These are phyloP conservation scores for Clunio marinus DNA, from an alignment of 2,888 invertebrate genomes.

Conservation along the genomic window DNA sequence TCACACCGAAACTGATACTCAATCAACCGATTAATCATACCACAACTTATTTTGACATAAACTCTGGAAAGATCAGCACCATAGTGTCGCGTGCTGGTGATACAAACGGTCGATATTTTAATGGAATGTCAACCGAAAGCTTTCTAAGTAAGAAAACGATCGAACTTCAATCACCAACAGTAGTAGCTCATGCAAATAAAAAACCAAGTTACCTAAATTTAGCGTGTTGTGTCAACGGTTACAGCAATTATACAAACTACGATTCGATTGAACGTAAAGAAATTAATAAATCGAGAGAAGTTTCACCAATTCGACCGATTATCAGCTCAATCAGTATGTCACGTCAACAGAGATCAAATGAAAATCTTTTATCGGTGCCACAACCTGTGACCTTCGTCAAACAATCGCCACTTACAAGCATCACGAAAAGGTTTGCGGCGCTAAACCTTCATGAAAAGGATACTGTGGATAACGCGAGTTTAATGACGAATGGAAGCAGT, in stretches of 20 bases:
- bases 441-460: constrained; percentile 19
- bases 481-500: constrained; percentile 38
- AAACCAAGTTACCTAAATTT: constrained; percentile 84
- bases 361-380: constrained; percentile 57
- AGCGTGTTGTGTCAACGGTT: constrained; percentile 87
- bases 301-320: constrained; percentile 64
- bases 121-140: background rate
- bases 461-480: constrained; percentile 23
- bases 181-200: constrained; percentile 52
- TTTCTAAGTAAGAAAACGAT: constrained; percentile 33
- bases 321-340: constrained; percentile 45
- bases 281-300: constrained; percentile 66
- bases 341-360: constrained; percentile 43
- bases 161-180: constrained; percentile 27
- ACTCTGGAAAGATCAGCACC: constrained; percentile 47
- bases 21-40: constrained; percentile 48
- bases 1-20: constrained; percentile 43
- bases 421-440: constrained; percentile 33
- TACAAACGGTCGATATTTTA: constrained; percentile 31
- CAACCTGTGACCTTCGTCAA: constrained; percentile 41
- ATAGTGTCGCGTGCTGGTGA: constrained; percentile 44
- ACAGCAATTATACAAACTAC: constrained; percentile 80
- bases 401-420: constrained; percentile 30
- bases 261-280: constrained; percentile 75
- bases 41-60: constrained; percentile 44